Base-by-base conservation (phyloP, 1,140 invertebrate species). In the Trichoplusia ni region DNA sequence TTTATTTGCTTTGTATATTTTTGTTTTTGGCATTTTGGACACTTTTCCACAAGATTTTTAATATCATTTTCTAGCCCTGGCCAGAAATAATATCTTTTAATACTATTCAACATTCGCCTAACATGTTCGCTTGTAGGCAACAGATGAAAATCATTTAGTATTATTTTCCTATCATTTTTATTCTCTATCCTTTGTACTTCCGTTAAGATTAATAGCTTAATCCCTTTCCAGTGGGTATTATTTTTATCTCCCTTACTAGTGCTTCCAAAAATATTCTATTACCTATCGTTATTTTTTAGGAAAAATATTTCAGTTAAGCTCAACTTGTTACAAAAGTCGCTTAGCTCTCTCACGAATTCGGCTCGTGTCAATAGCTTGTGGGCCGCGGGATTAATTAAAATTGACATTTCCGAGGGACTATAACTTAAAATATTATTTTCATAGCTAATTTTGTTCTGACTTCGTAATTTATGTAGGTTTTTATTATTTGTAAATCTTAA, bases 311-410 rank as follows among this genome's bases (percentile, higher is more conserved):
- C 33, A 11, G 6, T 11, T 7, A 35, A 2, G 11, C n/a, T 35
- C n/a, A 35, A 9, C 11, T 35, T 11, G 27, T 9, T 46, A 64
- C 67, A 69, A 51, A 67, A 67, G 9, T 37, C 18, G 54, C 11
- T 42, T 13, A 71, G 44, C 25, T 71, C 66, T 58, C 66, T 71
- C 69, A 61, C 60, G 56, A 75, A 64, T 44, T 38, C 68, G 53
- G 16, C 54, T 64, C 42, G 66, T 56, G 63, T 47, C 46, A 60
- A 42, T 46, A 54, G 59, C 42, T 53, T 61, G 69, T 58, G 64
- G 59, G 53, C 54, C 54, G 19, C 25, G 59, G 53, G 63, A 61
- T 49, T 61, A 44, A 64, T 67, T 33, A 31, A 67, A 25, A 71
- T 67, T 46, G 49, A 64, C 19, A 31, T 40, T 4, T 49, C 54